Evolutionary conservation across 1,140 invertebrate species (phyloP), one percentile per base, ranked within the genome.

Genomic region (Alviniconcha marisindica): DNA sequence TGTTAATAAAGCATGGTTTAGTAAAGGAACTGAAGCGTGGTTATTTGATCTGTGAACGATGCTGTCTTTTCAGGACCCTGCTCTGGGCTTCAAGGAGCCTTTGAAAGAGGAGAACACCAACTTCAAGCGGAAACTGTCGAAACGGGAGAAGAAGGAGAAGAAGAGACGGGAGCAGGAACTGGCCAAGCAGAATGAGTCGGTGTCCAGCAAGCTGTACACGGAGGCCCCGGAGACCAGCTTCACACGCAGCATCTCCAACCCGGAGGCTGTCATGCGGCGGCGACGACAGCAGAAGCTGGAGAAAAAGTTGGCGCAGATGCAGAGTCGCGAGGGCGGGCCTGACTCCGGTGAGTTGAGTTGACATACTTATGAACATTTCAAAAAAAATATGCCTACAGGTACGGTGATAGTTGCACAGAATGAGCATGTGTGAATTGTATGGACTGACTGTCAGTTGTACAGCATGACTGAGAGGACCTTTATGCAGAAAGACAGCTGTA

Each of bases 181-280:
- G 92, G 96, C 96, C 84, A 92, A 90, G 83, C 89, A 90, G 84
- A 89, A 90, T 78, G 84, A 86, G 63, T 84, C 82, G 24, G 88
- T 92, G 21, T 92, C 92, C 3, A 89, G 91, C 60, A 89, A 92
- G 63, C 87, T 93, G 60, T 93, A 93, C 85, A 89, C 88, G 56
- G 98, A 99, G 94, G 94, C 99, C 84, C 98, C 98, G 33, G 98
- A 99, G 94, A 99, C 98, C 40, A 91, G 89, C 69, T 99, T 99
- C 93, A 99, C 98, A 28, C 95, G 99, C 85, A 99, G 97, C 86
- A 99, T 99, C 91, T 99, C 98, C 77, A 99, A 99, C 94, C 99
- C 99, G 15, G 99, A 99, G 94, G 98, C 98, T 81, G 99, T 99
- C 81, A 99, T 99, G 99, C 95, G 98, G 84, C 95, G 98, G 51